Conservation (phyloP, 1,140 invertebrate species). For the Muscidifurax raptorellus region DNA sequence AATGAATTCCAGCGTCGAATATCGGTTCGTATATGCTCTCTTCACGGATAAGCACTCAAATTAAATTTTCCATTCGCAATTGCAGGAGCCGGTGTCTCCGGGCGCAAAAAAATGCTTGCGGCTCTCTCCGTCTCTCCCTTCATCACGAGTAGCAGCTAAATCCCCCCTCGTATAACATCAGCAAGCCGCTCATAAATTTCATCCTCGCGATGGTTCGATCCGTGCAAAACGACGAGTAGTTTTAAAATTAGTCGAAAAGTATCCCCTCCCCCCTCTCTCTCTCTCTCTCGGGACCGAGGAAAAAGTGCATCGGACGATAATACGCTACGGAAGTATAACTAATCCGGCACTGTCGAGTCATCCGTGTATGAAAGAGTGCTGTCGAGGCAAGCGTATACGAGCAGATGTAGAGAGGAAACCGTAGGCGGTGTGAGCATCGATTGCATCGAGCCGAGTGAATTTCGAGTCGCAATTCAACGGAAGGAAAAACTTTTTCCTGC, state of each 20-base stretch:
- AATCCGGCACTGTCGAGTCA: background rate
- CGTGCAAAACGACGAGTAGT: background rate
- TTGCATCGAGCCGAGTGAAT: constrained; percentile 23
- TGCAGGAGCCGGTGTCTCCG: too few relatives aligned
- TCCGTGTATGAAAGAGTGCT: background rate
- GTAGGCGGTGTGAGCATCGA: background rate
- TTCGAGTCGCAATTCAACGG: constrained; percentile 28
- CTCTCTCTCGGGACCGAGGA: background rate
- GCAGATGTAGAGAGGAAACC: too few relatives aligned
- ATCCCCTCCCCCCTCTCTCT: background rate
- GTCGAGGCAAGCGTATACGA: too few relatives aligned
- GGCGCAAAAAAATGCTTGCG: background rate
- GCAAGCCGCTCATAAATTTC: background rate
- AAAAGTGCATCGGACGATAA: background rate
- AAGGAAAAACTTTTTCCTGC: background rate
- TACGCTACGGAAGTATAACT: background rate
- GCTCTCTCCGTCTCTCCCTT: background rate
- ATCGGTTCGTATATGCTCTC: too few relatives aligned
- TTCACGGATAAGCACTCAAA: background rate
- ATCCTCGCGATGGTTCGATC: background rate
- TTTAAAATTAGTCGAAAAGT: constrained; percentile 6
- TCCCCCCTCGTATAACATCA: background rate
- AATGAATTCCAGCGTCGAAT: too few relatives aligned
- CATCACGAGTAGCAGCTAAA: background rate
- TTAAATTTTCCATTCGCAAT: background rate